These are phyloP conservation scores for Sminthopsis crassicaudata DNA, from an alignment of 2,113 vertebrate genomes.

Conservation along the genomic window DNA sequence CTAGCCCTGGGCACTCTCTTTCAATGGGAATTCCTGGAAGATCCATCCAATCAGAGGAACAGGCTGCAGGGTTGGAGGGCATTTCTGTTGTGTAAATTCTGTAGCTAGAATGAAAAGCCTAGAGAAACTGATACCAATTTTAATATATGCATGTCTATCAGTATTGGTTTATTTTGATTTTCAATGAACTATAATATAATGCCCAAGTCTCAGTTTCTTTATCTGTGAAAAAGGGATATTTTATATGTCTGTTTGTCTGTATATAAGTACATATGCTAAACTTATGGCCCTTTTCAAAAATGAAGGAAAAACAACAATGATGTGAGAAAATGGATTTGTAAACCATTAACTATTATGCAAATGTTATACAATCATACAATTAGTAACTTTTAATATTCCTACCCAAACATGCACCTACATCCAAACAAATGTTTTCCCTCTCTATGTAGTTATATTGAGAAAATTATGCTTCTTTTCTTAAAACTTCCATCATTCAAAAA, in stretches of 20 bases:
- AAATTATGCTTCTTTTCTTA: background rate
- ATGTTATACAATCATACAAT: background rate
- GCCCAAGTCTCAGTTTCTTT: background rate
- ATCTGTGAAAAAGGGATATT: background rate
- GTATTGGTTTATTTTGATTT: background rate
- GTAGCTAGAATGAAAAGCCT: background rate
- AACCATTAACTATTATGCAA: background rate
- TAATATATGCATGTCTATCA: background rate
- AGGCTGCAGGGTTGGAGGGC: background rate
- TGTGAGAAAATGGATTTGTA: background rate
- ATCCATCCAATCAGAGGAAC: background rate
- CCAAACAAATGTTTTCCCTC: background rate
- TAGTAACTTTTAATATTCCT: background rate
- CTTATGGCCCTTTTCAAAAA: background rate
- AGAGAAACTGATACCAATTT: background rate
- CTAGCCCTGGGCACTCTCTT: background rate
- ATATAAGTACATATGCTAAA: background rate
- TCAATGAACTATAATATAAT: background rate
- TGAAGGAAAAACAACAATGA: background rate
- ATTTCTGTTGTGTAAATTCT: background rate
- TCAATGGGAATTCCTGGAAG: background rate
- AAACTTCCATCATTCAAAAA: background rate
- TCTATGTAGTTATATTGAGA: background rate
- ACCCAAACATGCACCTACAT: background rate
- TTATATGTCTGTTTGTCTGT: too few species aligned